phyloP scores from a whole-genome alignment of 1,140 invertebrate species.

The Galleria mellonella region DNA sequence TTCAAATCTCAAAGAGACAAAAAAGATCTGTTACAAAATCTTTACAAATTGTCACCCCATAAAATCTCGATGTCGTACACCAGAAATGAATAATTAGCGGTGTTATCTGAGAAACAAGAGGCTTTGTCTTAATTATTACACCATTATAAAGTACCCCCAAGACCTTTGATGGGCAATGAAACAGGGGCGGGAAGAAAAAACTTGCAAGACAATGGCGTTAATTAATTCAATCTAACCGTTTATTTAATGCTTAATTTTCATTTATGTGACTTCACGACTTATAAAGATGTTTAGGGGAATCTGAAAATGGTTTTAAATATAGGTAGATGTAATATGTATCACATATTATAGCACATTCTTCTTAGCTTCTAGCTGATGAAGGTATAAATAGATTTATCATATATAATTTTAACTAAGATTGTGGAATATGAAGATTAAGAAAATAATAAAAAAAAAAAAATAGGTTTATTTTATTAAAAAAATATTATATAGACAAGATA shows the following conservation, averaged over 20 bases:
- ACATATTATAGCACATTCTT: too few species aligned
- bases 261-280: conserved; percentile 14
- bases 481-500: too few species aligned
- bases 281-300: too few species aligned
- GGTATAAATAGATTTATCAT: too few species aligned
- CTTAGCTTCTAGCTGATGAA: too few species aligned
- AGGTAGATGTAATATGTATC: too few species aligned
- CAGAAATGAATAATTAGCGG: conserved; percentile 56
- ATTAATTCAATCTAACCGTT: conserved; percentile 64
- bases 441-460: too few species aligned
- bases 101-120: conserved; percentile 43
- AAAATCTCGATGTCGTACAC: conserved; percentile 40
- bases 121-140: conserved; percentile 66
- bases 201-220: conserved; percentile 57
- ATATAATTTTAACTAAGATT: too few species aligned
- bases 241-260: conserved; percentile 65
- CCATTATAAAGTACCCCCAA: conserved; percentile 51
- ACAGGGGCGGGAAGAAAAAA: conserved; percentile 17
- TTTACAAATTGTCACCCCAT: conserved; percentile 49
- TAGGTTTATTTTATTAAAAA: too few species aligned
- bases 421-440: too few species aligned
- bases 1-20: neutral
- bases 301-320: too few species aligned
- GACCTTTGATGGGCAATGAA: conserved; percentile 36
- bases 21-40: conserved; percentile 7